Conservation (phyloP, 2,113 vertebrate genomes). For the Hemiprocne comata region DNA sequence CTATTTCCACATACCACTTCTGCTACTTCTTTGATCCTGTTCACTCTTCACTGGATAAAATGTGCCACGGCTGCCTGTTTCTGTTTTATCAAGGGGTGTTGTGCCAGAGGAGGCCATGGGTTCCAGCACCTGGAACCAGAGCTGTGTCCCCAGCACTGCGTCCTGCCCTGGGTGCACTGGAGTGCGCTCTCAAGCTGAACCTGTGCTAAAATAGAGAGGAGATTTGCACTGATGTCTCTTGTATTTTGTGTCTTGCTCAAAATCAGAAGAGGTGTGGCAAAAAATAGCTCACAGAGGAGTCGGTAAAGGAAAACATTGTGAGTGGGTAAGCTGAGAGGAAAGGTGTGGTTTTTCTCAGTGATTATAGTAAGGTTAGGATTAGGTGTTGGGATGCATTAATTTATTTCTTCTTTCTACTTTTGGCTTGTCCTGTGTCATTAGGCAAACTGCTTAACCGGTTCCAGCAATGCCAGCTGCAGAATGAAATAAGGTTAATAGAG, state of each 20-base stretch:
- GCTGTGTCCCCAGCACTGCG: not conserved
- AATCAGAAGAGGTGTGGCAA: not conserved
- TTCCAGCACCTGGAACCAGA: not conserved
- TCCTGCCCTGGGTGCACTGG: not conserved
- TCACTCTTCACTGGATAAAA: not conserved
- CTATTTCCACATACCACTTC: not conserved
- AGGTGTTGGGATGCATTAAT: not conserved
- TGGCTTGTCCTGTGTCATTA: not conserved
- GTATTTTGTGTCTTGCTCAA: not conserved
- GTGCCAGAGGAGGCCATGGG: fast-evolving
- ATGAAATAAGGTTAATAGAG: not conserved
- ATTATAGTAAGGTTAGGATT: not conserved
- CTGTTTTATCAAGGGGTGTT: not conserved
- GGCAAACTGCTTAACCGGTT: not conserved
- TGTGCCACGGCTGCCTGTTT: fast-evolving
- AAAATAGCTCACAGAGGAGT: not conserved
- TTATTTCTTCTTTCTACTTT: not conserved
- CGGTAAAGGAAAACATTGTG: not conserved
- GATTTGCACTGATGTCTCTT: not conserved
- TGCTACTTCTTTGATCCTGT: not conserved
- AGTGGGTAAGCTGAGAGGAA: not conserved
- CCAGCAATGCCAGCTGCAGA: not conserved
- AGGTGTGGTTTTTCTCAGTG: not conserved
- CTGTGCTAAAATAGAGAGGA: not conserved
- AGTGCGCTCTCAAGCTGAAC: not conserved